phyloP scores from a whole-genome alignment of 2,797 vertebrate genomes.

The Oreochromis mossambicus region DNA sequence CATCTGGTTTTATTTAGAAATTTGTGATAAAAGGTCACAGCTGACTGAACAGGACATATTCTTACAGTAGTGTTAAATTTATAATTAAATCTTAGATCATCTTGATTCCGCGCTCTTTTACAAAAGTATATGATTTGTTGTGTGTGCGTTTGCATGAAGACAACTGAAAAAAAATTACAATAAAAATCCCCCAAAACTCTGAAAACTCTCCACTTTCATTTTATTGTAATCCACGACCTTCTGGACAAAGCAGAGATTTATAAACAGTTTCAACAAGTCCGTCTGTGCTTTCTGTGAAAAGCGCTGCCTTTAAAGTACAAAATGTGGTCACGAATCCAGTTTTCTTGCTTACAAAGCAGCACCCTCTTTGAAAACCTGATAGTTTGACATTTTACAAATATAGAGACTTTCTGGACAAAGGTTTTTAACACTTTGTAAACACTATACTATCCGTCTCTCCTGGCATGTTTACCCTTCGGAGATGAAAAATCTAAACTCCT shows the following conservation, averaged over 20 bases:
- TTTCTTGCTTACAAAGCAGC: constrained; percentile 37
- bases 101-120: background rate
- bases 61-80: background rate
- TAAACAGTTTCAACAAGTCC: constrained; percentile 20
- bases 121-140: background rate
- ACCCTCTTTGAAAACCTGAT: constrained; percentile 34
- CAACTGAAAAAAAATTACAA: background rate
- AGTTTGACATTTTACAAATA: constrained; percentile 36
- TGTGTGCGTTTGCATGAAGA: background rate
- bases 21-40: background rate
- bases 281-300: constrained; percentile 32
- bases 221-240: constrained; percentile 70
- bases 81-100: background rate
- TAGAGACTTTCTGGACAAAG: constrained; percentile 25
- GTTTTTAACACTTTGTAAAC: constrained; percentile 68
- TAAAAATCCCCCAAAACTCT: background rate
- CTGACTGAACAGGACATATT: background rate
- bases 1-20: background rate
- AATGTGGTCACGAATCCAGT: constrained; percentile 48
- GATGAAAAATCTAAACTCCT: constrained; percentile 13
- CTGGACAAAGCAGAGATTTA: constrained; percentile 51
- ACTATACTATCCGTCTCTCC: constrained; percentile 3
- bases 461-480: background rate
- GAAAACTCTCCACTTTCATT: constrained; percentile 62
- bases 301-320: constrained; percentile 39